A percentile compares a stretch with the other conserved stretches of the same genome.
Conservation (phyloP, 2,888 invertebrate species). For the Quadriops clusia region DNA sequence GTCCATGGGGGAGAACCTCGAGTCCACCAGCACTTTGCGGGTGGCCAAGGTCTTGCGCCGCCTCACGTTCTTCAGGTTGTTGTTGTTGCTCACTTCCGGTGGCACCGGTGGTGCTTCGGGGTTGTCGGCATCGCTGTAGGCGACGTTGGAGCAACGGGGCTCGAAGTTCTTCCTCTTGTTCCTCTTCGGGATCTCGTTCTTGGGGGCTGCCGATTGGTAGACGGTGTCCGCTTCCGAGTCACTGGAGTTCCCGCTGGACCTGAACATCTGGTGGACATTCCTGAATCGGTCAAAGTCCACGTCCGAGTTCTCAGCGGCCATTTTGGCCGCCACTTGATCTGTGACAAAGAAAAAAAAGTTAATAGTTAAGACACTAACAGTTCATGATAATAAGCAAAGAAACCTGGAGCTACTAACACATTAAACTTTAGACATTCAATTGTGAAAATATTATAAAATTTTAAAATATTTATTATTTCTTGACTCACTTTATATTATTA, state of each 20-base stretch:
- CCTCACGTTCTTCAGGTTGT: slow-evolving; percentile 27
- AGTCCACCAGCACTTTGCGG: slow-evolving; percentile 25
- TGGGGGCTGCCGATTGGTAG: slow-evolving; percentile 27
- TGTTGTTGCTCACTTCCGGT: slow-evolving; percentile 29
- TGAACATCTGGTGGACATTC: slow-evolving; percentile 11
- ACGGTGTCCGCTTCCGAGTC: slow-evolving; percentile 40
- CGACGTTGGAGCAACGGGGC: slow-evolving; percentile 56
- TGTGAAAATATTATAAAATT: no score
- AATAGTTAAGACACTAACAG: not conserved
- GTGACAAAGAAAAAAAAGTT: slow-evolving; percentile 14
- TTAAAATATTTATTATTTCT: no score
- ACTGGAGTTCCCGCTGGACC: slow-evolving; percentile 34
- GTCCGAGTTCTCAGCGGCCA: slow-evolving; percentile 28
- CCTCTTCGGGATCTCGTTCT: slow-evolving; percentile 46
- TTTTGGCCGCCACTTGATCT: slow-evolving; percentile 33
- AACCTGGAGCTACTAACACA: not conserved
- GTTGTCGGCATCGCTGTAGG: slow-evolving; percentile 38
- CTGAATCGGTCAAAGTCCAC: slow-evolving; percentile 27
- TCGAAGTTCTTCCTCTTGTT: slow-evolving; percentile 71
- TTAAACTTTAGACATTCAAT: no score
- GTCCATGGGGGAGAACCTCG: slow-evolving; percentile 29
- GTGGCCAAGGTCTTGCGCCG: slow-evolving; percentile 29
- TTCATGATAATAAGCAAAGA: slow-evolving; percentile 1
- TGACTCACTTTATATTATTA: no score
- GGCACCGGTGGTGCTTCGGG: slow-evolving; percentile 21